Conservation (phyloP, 1,140 invertebrate species). For the Calliopsis andreniformis region DNA sequence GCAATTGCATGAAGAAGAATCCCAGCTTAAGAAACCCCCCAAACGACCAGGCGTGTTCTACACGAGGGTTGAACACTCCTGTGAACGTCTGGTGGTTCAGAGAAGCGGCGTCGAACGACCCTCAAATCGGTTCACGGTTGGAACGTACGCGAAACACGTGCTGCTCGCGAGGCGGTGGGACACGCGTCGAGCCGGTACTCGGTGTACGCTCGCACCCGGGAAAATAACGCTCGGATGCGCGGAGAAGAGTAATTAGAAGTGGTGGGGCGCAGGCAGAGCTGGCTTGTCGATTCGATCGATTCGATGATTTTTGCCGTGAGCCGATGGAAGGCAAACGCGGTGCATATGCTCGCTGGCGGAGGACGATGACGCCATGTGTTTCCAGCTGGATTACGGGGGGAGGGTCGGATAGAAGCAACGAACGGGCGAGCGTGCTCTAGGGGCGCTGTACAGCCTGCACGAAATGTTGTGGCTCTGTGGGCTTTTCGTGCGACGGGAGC, state of each 20-base stretch:
- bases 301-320: slow-evolving; percentile 62
- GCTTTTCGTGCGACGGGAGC: slow-evolving; percentile 49
- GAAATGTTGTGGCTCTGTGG: slow-evolving; percentile 60
- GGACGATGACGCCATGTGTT: slow-evolving; percentile 78
- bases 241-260: slow-evolving; percentile 19
- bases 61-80: no score
- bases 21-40: no score
- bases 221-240: slow-evolving; percentile 1
- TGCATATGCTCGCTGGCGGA: slow-evolving; percentile 73
- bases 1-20: no score
- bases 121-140: neutral
- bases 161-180: neutral
- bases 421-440: slow-evolving; percentile 9
- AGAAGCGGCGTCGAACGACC: neutral
- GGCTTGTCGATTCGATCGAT: slow-evolving; percentile 21
- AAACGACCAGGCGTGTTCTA: no score
- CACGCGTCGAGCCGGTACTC: neutral
- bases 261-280: neutral
- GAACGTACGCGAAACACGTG: neutral
- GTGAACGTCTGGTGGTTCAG: no score
- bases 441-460: slow-evolving; percentile 54
- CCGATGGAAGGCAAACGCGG: slow-evolving; percentile 44
- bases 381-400: slow-evolving; percentile 74
- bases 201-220: neutral
- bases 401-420: slow-evolving; percentile 43